Conservation (phyloP, 2,888 invertebrate species). For the Tetramorium bicarinatum region DNA sequence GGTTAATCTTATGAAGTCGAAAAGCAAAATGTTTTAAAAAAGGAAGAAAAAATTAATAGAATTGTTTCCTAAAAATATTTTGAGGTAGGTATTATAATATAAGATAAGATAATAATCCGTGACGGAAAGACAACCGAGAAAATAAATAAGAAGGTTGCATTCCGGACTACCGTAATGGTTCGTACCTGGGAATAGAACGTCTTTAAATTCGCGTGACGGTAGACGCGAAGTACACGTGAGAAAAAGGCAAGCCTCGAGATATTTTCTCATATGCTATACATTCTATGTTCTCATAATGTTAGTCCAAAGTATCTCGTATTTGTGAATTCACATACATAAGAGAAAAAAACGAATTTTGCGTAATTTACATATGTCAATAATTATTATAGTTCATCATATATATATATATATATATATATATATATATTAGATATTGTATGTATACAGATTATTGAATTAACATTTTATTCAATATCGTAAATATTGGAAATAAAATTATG, state of each 20-base stretch:
- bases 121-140: conserved; percentile 52
- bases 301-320: conserved; percentile 1
- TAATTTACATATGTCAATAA: neutral
- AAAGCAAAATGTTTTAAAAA: neutral
- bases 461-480: neutral
- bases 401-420: neutral
- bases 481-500: neutral
- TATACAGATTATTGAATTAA: neutral
- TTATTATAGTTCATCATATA: neutral
- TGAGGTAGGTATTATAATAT: neutral
- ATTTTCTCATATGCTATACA: conserved; percentile 59
- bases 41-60: neutral
- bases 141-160: conserved; percentile 59
- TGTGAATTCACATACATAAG: neutral
- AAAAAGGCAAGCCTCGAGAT: conserved; percentile 63
- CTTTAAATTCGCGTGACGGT: conserved; percentile 73
- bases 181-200: conserved; percentile 72
- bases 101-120: conserved; percentile 20
- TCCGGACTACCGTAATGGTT: conserved; percentile 42
- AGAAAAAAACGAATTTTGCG: conserved; percentile 10
- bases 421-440: neutral
- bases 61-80: conserved; percentile 60
- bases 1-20: too few species aligned
- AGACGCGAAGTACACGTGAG: conserved; percentile 70
- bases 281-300: conserved; percentile 43